Base-by-base conservation (phyloP, 2,113 vertebrate genomes). In the Rhynchopsitta pachyrhyncha region DNA sequence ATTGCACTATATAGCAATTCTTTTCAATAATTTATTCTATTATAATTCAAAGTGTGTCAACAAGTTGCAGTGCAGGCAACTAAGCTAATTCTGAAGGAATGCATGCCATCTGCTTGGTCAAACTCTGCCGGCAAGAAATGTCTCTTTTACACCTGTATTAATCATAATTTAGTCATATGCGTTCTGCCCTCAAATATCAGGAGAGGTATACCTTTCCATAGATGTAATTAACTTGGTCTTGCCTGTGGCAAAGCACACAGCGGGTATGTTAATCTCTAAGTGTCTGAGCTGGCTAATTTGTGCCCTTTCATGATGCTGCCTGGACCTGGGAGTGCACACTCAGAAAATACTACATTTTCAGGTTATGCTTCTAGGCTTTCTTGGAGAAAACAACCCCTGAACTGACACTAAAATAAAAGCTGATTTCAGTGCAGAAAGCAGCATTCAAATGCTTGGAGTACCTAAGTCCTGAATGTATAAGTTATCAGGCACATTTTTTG, bases 71-170 rank as follows among this genome's bases (percentile, higher is more conserved):
- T 14, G 42, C 82, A 81, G 44, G 35, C 10, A 13, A 63, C 27
- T 79, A 92, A 88, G 77, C 13, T 93, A 82, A 95, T 90, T 79
- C 39, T 67, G 53, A 60, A 88, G 49, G 76, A 91, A 88, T 84
- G 33, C 12, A 22, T 62, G 49, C 11, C 0, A 79, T 67, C 46
- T 94, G 22, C 33, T 82, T 55, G 49, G 50, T 88, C 84, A 80
- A 82, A 67, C 25, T 84, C 60, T 91, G 83, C 37, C 4, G 2
- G 28, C 37, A 86, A 83, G 77, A 91, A 87, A 60, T 71, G 29
- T 41, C 20, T 47, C 42, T 82, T 80, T 92, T 63, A 82, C 25
- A 79, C 31, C 39, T 73, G 4, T 66, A 62, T 80, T 78, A 76
- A 35, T 76, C 39, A 49, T 37, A 70, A 63, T 67, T 94, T 67